These are phyloP conservation scores for Cephus cinctus DNA, from an alignment of 1,140 invertebrate species.

Conservation along the genomic window DNA sequence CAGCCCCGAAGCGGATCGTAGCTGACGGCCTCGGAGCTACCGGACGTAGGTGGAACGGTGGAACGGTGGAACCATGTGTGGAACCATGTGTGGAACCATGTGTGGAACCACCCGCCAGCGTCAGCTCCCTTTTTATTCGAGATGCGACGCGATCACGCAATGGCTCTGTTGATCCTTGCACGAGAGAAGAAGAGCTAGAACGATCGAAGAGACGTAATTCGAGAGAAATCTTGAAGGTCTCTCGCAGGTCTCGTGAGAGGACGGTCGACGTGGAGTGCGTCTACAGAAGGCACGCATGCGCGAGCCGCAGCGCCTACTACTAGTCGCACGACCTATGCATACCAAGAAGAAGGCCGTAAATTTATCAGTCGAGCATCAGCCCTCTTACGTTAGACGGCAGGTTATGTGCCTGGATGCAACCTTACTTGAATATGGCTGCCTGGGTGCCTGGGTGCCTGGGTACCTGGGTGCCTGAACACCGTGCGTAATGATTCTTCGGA, in stretches of 20 bases:
- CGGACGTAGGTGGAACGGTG: slow-evolving; percentile 50
- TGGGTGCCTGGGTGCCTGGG: slow-evolving; percentile 24
- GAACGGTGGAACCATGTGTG: too few species aligned
- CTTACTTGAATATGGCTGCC: too few species aligned
- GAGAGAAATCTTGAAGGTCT: too few species aligned
- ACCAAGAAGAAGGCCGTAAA: slow-evolving; percentile 39
- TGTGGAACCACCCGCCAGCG: slow-evolving; percentile 41
- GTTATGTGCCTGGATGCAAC: too few species aligned
- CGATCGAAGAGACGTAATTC: too few species aligned
- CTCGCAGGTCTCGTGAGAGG: slow-evolving; percentile 5
- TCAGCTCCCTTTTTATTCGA: slow-evolving; percentile 24
- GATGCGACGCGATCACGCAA: not conserved
- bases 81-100: too few species aligned
- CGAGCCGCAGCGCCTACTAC: slow-evolving; percentile 7
- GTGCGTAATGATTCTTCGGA: too few species aligned
- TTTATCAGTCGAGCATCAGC: slow-evolving; percentile 42
- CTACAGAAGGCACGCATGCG: not conserved
- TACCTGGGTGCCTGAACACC: slow-evolving; percentile 26
- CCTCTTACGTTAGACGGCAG: slow-evolving; percentile 39
- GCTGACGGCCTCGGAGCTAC: slow-evolving; percentile 25
- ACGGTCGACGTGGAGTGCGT: slow-evolving; percentile 4
- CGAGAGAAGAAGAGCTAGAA: too few species aligned
- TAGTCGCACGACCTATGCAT: slow-evolving; percentile 22
- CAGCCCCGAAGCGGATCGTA: too few species aligned
- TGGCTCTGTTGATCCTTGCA: too few species aligned